Conservation (phyloP, 2,113 vertebrate species). For the Chitala chitala region DNA sequence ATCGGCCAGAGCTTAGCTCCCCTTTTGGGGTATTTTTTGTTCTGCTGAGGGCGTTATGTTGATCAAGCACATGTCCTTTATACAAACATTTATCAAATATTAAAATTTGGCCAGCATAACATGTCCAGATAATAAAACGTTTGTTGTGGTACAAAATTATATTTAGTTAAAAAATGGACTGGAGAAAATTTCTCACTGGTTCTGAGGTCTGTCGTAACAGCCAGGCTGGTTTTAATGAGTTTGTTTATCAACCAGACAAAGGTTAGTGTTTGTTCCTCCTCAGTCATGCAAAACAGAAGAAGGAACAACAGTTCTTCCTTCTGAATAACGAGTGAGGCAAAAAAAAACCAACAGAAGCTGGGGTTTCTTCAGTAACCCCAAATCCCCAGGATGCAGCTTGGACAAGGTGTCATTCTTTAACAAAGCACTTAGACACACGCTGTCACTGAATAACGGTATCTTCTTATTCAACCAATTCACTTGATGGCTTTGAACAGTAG, state of each 20-base stretch:
- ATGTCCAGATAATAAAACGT: no score
- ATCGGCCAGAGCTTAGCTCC: neutral
- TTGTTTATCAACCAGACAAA: neutral
- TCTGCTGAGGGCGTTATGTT: slow-evolving; percentile 6
- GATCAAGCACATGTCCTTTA: neutral
- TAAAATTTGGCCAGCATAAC: neutral
- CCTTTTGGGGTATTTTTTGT: neutral
- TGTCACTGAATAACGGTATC: no score
- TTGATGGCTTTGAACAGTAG: no score
- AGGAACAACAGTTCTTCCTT: no score
- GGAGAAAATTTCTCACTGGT: neutral
- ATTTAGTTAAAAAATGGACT: no score
- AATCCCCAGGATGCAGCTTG: no score
- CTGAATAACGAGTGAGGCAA: neutral
- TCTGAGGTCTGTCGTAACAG: neutral
- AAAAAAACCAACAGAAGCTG: no score
- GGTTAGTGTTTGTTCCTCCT: neutral
- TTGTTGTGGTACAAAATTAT: no score
- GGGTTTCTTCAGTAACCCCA: no score
- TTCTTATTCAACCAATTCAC: no score
- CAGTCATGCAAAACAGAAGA: neutral
- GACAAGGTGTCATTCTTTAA: no score
- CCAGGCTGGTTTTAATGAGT: neutral
- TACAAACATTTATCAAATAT: slow-evolving; percentile 3
- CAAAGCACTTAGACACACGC: no score